Evolutionary conservation across 2,797 vertebrate species (phyloP), one percentile per base, ranked within the genome.

Genomic region (Amblyraja radiata): DNA sequence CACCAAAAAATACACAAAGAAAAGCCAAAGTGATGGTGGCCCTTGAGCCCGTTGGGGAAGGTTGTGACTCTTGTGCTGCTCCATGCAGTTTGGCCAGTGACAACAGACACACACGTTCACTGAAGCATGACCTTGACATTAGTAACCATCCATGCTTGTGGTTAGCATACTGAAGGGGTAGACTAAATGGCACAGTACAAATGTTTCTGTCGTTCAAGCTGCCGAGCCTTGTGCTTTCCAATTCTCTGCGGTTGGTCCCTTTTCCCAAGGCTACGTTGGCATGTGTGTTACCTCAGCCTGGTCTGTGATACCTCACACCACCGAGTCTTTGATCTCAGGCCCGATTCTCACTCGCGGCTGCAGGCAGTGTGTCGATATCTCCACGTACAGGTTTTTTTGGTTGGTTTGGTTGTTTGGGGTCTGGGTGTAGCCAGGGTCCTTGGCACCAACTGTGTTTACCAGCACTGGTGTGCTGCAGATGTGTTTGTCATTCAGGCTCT

Each of bases 311-410:
- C 28, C 0, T 99, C 97, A 99, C 95, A 99, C 98, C 93, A 99
- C 98, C 0, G 98, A 99, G 97, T 99, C 99, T 96, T 98, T 98
- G 94, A 99, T 99, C 95, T 98, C 98, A 0, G 99, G 99, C 94
- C 98, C 98, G 80, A 99, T 97, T 94, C 98, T 97, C 93, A 99
- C 98, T n/a, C 99, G 96, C 16, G 98, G 98, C 94, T 97, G 96
- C 39, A 98, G 98, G 95, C 98, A 97, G 77, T 97, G 94, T 0
- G 97, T 96, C 0, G 97, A 98, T 93, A 98, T 97, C 95, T 99
- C 98, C 94, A 99, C 98, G 0, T 97, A 97, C 94, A 98, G 99
- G 95, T 98, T 97, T 93, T 96, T 97, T 58, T 98, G 93, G 65
- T 98, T 97, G 93, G 98, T 96, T 0, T 97, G 98, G 94, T 97